Percentiles rank a stretch among this genome's conserved stretches.
Evolutionary conservation across 2,797 vertebrate species (phyloP).

Genomic region (Acipenser oxyrinchus): DNA sequence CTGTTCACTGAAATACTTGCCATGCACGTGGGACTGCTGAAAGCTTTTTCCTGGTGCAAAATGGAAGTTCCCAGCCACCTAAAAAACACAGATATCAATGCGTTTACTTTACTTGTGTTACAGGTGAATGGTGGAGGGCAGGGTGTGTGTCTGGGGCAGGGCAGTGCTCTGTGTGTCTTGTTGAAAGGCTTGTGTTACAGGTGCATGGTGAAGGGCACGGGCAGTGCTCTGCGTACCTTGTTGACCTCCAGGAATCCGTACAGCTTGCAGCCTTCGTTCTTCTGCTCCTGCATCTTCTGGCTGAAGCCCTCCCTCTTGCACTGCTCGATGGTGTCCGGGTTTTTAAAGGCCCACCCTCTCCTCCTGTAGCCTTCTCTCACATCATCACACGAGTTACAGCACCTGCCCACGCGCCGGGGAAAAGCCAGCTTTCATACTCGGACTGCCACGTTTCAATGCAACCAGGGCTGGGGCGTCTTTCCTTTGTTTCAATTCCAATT

Average conservation of each 20-base stretch:
- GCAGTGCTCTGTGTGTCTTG: no score
- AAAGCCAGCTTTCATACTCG: conserved; percentile 1
- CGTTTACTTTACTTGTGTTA: no score
- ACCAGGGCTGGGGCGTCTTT: no score
- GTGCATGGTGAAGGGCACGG: no score
- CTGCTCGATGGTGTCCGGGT: conserved; percentile 90
- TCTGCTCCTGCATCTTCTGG: conserved; percentile 98
- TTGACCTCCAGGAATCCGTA: conserved; percentile 95
- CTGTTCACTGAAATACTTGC: conserved; percentile 51
- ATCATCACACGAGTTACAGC: conserved; percentile 94
- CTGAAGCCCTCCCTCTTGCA: conserved; percentile 94
- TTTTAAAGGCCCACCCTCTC: conserved; percentile 95
- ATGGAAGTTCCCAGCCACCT: conserved; percentile 98
- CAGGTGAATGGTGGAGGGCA: no score
- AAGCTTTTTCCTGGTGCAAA: conserved; percentile 98
- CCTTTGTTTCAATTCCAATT: no score
- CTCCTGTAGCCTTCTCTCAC: conserved; percentile 90
- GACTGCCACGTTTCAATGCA: no score
- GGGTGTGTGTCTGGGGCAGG: not conserved
- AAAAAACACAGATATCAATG: not conserved
- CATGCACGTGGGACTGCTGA: conserved; percentile 95
- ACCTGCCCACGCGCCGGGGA: conserved; percentile 52
- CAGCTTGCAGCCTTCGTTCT: conserved; percentile 92
- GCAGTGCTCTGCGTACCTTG: conserved; percentile 63
- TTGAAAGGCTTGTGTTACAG: no score